A percentile compares a stretch with the other conserved stretches of the same genome.
Evolutionary conservation across 2,888 invertebrate genomes (phyloP).

Genomic region (Nephrotoma guestfalica): DNA sequence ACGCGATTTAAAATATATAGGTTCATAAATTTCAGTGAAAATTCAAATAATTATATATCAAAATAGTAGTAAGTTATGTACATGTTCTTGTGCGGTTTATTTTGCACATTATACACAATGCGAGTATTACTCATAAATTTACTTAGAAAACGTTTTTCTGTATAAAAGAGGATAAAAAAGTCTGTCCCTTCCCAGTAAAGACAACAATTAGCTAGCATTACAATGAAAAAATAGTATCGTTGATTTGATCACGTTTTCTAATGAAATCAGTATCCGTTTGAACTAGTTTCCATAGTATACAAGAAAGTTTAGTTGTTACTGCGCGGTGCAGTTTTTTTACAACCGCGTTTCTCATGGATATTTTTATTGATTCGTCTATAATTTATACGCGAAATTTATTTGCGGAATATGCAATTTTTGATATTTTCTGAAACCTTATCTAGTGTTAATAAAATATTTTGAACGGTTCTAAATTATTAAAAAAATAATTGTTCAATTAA

Average conservation of each 20-base stretch:
- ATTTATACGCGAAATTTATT: too few relatives aligned
- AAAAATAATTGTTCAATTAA: too few relatives aligned
- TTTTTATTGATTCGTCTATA: neutral
- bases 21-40: neutral
- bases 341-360: neutral
- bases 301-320: neutral
- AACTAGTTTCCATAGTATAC: neutral
- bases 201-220: neutral
- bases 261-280: neutral
- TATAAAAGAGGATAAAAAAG: neutral
- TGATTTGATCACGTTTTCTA: neutral
- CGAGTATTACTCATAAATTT: neutral
- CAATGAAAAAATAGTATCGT: neutral
- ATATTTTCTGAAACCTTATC: too few relatives aligned
- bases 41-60: neutral
- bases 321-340: neutral
- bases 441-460: too few relatives aligned
- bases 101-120: too few relatives aligned
- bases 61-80: neutral
- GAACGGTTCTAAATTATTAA: too few relatives aligned
- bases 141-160: neutral
- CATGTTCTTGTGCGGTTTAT: too few relatives aligned
- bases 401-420: too few relatives aligned
- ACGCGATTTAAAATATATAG: neutral
- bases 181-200: neutral